Evolutionary conservation across 1,140 invertebrate genomes (phyloP).

Genomic region (Procambarus clarkii): DNA sequence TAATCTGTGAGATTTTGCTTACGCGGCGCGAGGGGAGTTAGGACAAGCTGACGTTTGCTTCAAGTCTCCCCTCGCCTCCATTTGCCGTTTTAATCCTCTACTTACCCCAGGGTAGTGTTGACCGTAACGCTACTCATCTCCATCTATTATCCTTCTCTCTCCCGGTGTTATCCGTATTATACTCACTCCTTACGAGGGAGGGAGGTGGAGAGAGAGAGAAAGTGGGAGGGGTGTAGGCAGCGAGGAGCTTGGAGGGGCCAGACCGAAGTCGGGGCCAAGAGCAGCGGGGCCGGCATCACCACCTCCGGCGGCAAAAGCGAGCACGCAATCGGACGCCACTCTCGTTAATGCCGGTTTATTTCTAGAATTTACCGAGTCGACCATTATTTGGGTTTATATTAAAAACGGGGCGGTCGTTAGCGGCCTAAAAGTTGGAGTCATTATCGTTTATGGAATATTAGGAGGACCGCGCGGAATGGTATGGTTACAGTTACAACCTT

Average conservation of each 20-base stretch:
- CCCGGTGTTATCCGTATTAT: not conserved
- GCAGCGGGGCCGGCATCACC: not conserved
- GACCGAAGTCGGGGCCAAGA: slow-evolving; percentile 4
- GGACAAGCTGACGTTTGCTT: not conserved
- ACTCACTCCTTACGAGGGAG: not conserved
- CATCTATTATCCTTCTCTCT: not conserved
- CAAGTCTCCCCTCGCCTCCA: not conserved
- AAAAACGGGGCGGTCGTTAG: slow-evolving; percentile 69
- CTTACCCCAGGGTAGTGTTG: not conserved
- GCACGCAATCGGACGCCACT: slow-evolving; percentile 61
- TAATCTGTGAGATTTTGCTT: slow-evolving; percentile 20
- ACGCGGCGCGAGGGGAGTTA: not conserved
- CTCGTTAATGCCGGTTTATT: slow-evolving; percentile 70
- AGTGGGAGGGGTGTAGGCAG: not conserved
- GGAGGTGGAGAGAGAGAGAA: not conserved
- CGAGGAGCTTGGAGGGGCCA: not conserved
- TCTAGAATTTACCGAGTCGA: slow-evolving; percentile 70
- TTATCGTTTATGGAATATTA: slow-evolving; percentile 71
- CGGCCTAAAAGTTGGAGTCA: slow-evolving; percentile 70
- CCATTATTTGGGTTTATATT: slow-evolving; percentile 70
- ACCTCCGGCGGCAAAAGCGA: slow-evolving; percentile 16
- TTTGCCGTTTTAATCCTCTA: not conserved
- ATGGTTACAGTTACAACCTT: slow-evolving; percentile 69
- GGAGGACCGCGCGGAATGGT: slow-evolving; percentile 66
- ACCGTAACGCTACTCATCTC: not conserved